Evolutionary conservation across 2,888 invertebrate species (phyloP).

Genomic region (Physocephala rufipes): DNA sequence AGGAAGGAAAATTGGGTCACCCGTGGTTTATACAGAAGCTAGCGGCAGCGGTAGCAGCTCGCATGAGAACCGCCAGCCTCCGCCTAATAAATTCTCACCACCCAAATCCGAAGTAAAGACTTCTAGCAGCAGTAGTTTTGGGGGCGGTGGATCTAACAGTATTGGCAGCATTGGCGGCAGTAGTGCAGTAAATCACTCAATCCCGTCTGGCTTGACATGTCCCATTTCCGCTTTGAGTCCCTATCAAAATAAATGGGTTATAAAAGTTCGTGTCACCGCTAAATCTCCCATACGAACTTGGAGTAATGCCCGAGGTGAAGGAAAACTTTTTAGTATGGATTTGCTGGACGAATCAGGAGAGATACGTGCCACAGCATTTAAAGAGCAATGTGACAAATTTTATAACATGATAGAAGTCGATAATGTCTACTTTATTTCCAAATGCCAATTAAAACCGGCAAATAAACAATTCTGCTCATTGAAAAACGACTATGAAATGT

Average conservation of each 20-base stretch:
- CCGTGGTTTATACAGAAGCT: slow-evolving; percentile 72
- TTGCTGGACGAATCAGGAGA: slow-evolving; percentile 94
- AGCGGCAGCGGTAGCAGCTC: neutral
- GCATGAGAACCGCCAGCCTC: slow-evolving; percentile 14
- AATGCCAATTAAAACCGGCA: slow-evolving; percentile 87
- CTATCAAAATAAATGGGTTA: slow-evolving; percentile 94
- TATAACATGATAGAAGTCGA: slow-evolving; percentile 89
- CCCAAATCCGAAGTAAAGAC: slow-evolving; percentile 44
- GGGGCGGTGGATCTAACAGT: neutral
- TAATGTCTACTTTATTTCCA: slow-evolving; percentile 87
- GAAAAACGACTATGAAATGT: slow-evolving; percentile 97
- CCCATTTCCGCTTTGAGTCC: slow-evolving; percentile 89
- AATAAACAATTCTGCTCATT: slow-evolving; percentile 87
- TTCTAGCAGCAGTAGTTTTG: slow-evolving; percentile 34
- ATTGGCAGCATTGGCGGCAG: slow-evolving; percentile 30
- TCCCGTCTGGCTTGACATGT: slow-evolving; percentile 63
- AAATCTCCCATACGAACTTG: slow-evolving; percentile 85
- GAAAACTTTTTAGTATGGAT: slow-evolving; percentile 92
- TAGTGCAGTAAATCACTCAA: slow-evolving; percentile 51
- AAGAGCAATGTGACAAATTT: slow-evolving; percentile 86
- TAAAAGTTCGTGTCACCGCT: slow-evolving; percentile 86
- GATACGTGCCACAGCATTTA: slow-evolving; percentile 91
- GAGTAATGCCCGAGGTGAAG: slow-evolving; percentile 93
- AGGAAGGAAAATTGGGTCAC: slow-evolving; percentile 80
- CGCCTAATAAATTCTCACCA: slow-evolving; percentile 45